Conservation (phyloP, 2,888 invertebrate species). For the Zaprionus bogoriensis region DNA sequence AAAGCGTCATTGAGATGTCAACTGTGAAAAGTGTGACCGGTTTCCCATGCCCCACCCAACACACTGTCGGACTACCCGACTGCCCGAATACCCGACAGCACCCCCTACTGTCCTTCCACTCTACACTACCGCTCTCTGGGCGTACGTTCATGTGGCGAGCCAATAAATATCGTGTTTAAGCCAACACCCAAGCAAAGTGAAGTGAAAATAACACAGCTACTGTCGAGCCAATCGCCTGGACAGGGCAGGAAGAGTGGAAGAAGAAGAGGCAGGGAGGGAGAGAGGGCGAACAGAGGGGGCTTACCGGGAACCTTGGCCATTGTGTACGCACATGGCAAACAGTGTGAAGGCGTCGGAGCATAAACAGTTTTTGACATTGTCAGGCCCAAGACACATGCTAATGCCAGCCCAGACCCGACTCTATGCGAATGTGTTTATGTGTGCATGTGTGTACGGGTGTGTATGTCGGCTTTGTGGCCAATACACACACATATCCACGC, state of each 20-base stretch:
- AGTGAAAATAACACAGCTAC: slow-evolving; percentile 50
- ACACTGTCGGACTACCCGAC: background rate
- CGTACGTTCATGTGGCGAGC: slow-evolving; percentile 59
- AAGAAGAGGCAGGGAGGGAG: background rate
- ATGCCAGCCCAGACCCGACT: slow-evolving; percentile 36
- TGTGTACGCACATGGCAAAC: slow-evolving; percentile 64
- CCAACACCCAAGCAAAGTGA: slow-evolving; percentile 73
- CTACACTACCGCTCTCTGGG: background rate
- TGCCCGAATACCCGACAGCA: background rate
- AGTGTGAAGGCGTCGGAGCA: slow-evolving; percentile 72
- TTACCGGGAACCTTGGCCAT: slow-evolving; percentile 29
- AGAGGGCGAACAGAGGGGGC: background rate
- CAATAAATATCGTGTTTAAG: slow-evolving; percentile 77
- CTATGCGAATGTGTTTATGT: background rate
- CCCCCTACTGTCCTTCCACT: background rate
- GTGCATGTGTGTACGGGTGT: background rate
- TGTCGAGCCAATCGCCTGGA: slow-evolving; percentile 30
- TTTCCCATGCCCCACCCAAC: background rate
- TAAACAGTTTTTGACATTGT: slow-evolving; percentile 77
- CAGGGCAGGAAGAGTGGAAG: background rate
- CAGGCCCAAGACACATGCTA: slow-evolving; percentile 74
- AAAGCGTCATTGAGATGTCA: slow-evolving; percentile 71
- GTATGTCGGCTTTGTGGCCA: slow-evolving; percentile 26
- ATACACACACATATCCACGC: no score
- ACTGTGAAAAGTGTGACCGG: slow-evolving; percentile 70